Evolutionary conservation across 2,888 invertebrate genomes (phyloP).

Genomic region (Drosophila subsilvestris): DNA sequence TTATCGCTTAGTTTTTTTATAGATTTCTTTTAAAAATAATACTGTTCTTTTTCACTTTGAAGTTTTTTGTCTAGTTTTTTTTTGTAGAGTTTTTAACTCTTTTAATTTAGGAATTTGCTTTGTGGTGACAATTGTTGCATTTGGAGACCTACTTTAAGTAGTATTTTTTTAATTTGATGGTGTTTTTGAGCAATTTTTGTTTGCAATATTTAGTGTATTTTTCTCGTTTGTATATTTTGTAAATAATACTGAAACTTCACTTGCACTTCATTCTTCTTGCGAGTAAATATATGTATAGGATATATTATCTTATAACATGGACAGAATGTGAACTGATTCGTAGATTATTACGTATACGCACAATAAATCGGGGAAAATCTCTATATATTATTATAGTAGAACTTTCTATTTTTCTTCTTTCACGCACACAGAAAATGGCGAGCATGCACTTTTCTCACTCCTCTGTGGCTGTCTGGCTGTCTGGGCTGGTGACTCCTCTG

Average conservation of each 20-base stretch:
- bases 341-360: conserved; percentile 60
- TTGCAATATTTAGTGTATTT: conserved; percentile 20
- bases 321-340: conserved; percentile 37
- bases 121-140: conserved; percentile 43
- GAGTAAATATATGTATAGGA: conserved; percentile 35
- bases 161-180: conserved; percentile 5
- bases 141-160: conserved; percentile 41
- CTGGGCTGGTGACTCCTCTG: conserved; percentile 25
- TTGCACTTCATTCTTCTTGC: conserved; percentile 42
- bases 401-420: conserved; percentile 14
- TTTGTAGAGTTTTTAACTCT: conserved; percentile 34
- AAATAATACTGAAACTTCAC: conserved; percentile 46
- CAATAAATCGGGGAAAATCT: conserved; percentile 24
- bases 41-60: conserved; percentile 50
- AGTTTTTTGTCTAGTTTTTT: conserved; percentile 9
- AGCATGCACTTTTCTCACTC: conserved; percentile 29
- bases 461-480: conserved; percentile 8
- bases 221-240: conserved; percentile 17
- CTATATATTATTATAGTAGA: conserved; percentile 8
- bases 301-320: conserved; percentile 38
- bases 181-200: conserved; percentile 32
- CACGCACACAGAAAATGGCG: conserved; percentile 59
- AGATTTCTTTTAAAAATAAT: conserved; percentile 52
- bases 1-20: conserved; percentile 38
- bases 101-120: conserved; percentile 36